Conservation (phyloP, 2,888 invertebrate genomes). For the Villa cingulata region DNA sequence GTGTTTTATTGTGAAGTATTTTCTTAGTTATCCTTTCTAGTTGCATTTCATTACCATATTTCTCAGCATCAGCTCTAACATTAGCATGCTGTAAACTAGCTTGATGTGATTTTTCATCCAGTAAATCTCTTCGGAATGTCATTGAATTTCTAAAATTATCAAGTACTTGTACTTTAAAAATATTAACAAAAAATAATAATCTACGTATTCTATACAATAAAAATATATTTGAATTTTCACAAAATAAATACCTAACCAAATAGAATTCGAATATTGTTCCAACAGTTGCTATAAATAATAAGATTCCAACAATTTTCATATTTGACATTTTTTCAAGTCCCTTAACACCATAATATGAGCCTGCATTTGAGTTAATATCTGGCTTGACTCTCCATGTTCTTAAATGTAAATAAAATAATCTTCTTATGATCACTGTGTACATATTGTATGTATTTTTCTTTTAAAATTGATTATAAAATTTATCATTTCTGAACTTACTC, state of each 20-base stretch:
- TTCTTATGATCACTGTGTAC: no score
- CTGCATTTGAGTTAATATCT: constrained; percentile 23
- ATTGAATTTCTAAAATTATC: constrained; percentile 41
- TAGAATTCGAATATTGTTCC: constrained; percentile 47
- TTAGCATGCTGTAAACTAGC: constrained; percentile 40
- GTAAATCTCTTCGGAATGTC: constrained; percentile 35
- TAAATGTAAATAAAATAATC: no score
- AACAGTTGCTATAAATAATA: constrained; percentile 42
- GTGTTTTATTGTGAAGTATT: no score
- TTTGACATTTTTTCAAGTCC: constrained; percentile 49
- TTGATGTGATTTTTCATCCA: constrained; percentile 39
- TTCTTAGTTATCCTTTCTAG: constrained; percentile 28
- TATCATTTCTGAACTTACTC: no score
- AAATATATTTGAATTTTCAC: background rate
- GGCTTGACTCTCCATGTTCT: constrained; percentile 27
- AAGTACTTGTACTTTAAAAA: background rate
- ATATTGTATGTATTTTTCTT: no score
- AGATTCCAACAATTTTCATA: constrained; percentile 42
- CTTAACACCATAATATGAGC: constrained; percentile 49
- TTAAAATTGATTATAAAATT: no score
- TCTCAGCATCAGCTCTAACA: constrained; percentile 40
- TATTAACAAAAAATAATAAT: background rate
- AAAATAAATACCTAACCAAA: constrained; percentile 41
- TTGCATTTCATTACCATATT: constrained; percentile 44
- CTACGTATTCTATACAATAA: background rate